These are phyloP conservation scores for Creontiades dilutus DNA, from an alignment of 2,888 invertebrate genomes.

Conservation along the genomic window DNA sequence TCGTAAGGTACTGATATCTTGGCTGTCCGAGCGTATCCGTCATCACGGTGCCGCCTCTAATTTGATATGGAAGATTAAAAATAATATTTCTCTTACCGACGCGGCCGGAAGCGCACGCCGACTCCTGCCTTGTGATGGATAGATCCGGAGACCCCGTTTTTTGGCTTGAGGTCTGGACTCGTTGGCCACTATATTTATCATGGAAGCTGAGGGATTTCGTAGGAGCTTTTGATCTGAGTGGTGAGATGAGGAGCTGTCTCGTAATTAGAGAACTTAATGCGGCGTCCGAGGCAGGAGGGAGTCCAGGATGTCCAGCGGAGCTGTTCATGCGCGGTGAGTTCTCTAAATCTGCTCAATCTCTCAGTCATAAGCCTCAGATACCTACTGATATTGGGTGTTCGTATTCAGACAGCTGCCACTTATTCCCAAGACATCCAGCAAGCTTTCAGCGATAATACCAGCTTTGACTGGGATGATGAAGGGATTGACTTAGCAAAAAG, in stretches of 20 bases:
- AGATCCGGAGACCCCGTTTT: neutral
- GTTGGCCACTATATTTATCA: constrained; percentile 20
- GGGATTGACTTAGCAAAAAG: no score
- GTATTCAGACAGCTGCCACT: no score
- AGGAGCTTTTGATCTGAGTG: neutral
- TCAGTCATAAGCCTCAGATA: no score
- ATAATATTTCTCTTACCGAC: constrained; percentile 1
- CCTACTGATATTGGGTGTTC: no score
- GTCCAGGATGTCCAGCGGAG: neutral
- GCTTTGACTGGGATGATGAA: no score
- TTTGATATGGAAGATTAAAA: constrained; percentile 32
- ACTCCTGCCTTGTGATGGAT: neutral
- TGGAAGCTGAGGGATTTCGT: neutral
- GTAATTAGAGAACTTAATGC: neutral
- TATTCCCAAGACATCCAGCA: no score
- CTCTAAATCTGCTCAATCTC: neutral
- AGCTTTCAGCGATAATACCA: no score
- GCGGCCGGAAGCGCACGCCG: neutral
- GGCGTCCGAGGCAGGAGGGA: neutral
- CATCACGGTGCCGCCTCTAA: neutral
- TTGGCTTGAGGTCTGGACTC: neutral
- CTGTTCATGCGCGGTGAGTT: neutral
- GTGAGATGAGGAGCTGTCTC: neutral
- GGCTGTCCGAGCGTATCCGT: neutral
- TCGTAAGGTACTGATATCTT: no score